Evolutionary conservation across 1,140 invertebrate species (phyloP), one percentile per base, ranked within the genome.

Genomic region (Holcopasites calliopsidis): DNA sequence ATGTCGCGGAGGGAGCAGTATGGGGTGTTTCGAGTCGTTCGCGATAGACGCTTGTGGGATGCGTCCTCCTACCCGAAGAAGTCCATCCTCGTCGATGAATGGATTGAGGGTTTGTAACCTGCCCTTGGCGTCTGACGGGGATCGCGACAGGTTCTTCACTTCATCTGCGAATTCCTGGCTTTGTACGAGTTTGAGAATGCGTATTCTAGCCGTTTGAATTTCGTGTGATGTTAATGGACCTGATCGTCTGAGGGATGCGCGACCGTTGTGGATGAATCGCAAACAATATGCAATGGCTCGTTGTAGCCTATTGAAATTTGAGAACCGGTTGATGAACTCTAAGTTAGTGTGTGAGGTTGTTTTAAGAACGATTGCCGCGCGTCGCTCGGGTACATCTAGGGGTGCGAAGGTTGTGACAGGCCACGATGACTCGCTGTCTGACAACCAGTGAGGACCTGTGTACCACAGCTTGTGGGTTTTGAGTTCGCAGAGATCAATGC

Each of bases 61-160:
- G 23, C 86, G 57, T 1, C 87, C 86, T 21, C 86, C 86, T 8
- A 90, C 87, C 83, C 91, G 61, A 13, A 88, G 52, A 6, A 85
- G 23, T 16, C 71, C 76, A 21, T 75, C 21, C 10, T 52, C 6
- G 70, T 87, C 80, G 1, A 87, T 23, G 33, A 87, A 87, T 1
- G 82, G 83, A 58, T 52, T 68, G 7, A 85, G 54, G 13, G 23
- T 49, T 0, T 26, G 3, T 42, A 83, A 10, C 21, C 28, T 28
- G 16, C 35, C 76, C 4, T 26, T 38, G 5, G 1, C 23, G 74
- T 52, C 13, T 13, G 1, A 1, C 11, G 23, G 26, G 4, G 23
- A 26, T 26, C 74, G 35, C 18, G 47, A 6, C 8, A 81, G 23
- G 8, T 1, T 10, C 0, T 62, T 3, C 3, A 76, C 47, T 68